Percentiles rank a stretch among this genome's conserved stretches.
Evolutionary conservation across 2,113 vertebrate genomes (phyloP).

Genomic region (Chloebia gouldiae): DNA sequence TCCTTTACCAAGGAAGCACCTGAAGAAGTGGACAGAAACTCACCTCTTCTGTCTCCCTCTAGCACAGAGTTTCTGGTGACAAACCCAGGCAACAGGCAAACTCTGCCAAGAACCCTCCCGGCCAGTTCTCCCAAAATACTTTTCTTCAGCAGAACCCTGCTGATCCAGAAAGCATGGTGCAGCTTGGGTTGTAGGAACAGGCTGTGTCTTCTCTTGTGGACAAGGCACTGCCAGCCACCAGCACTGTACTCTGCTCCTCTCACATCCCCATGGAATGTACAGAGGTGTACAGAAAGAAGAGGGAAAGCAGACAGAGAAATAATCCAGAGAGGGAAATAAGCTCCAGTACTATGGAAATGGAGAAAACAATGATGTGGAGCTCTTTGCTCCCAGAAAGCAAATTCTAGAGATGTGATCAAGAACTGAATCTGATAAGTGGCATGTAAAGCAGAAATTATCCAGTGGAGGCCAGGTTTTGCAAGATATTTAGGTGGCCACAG

Average conservation of each 20-base stretch:
- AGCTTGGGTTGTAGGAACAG: not conserved
- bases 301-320: not conserved
- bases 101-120: not conserved
- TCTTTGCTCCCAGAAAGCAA: not conserved
- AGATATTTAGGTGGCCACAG: not conserved
- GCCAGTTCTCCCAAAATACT: not conserved
- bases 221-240: not conserved
- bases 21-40: not conserved
- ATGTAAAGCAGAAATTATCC: not conserved
- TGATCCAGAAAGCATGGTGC: not conserved
- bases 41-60: not conserved
- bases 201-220: rapidly evolving
- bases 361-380: not conserved
- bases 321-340: not conserved
- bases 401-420: not conserved
- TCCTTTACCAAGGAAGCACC: not conserved
- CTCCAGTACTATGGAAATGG: not conserved
- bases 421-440: not conserved
- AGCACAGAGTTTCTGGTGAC: not conserved
- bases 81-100: not conserved
- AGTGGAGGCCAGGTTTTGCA: not conserved
- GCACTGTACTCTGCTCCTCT: rapidly evolving
- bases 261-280: rapidly evolving
- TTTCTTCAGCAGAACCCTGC: not conserved
- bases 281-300: not conserved